A percentile compares a stretch with the other conserved stretches of the same genome.
Evolutionary conservation across 1,140 invertebrate species (phyloP).

Genomic region (Phymastichus coffea): DNA sequence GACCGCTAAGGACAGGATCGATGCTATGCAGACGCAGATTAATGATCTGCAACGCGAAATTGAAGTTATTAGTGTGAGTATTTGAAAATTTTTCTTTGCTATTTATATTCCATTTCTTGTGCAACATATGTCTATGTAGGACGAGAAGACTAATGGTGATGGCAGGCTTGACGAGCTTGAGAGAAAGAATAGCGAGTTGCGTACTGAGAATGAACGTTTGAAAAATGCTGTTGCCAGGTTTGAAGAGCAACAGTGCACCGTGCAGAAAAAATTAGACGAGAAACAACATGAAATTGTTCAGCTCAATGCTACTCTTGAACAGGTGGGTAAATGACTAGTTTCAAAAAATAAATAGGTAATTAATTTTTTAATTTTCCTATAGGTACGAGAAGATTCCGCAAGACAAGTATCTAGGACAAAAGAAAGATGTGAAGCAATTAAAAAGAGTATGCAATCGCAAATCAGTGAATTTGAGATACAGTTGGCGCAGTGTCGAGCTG

Average conservation of each 20-base stretch:
- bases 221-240: slow-evolving; percentile 49
- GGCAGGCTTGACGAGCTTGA: slow-evolving; percentile 57
- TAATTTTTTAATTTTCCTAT: background rate
- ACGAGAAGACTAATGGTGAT: slow-evolving; percentile 45
- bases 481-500: slow-evolving; percentile 63
- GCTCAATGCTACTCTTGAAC: slow-evolving; percentile 66
- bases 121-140: slow-evolving; percentile 13
- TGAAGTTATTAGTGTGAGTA: slow-evolving; percentile 34
- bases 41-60: slow-evolving; percentile 41
- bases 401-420: slow-evolving; percentile 68
- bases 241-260: slow-evolving; percentile 42
- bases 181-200: slow-evolving; percentile 54
- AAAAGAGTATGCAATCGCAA: slow-evolving; percentile 63
- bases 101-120: too few relatives aligned
- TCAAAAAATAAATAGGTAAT: background rate
- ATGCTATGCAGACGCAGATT: slow-evolving; percentile 39
- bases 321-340: slow-evolving; percentile 34
- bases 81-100: background rate
- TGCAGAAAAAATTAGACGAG: slow-evolving; percentile 48
- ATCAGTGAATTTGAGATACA: slow-evolving; percentile 67
- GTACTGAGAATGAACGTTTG: slow-evolving; percentile 57
- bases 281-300: slow-evolving; percentile 59
- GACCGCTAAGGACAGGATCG: slow-evolving; percentile 59
- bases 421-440: slow-evolving; percentile 65
- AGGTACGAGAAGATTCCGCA: slow-evolving; percentile 69